phyloP scores from a whole-genome alignment of 2,888 invertebrate genomes.

The Rhyacophila evoluta region DNA sequence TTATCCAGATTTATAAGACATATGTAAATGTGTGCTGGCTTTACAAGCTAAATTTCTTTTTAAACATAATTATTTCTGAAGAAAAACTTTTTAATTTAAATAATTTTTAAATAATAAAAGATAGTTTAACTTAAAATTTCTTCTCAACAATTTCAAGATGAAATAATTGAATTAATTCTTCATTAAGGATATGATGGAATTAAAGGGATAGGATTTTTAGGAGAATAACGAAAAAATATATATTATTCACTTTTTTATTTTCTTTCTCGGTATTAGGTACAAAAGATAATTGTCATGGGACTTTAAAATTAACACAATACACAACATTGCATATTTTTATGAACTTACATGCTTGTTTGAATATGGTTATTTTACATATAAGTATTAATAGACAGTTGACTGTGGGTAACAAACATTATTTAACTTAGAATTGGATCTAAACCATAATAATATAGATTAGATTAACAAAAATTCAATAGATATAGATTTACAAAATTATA shows the following conservation, averaged over 20 bases:
- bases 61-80: not conserved
- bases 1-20: no score
- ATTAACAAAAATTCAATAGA: not conserved
- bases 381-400: not conserved
- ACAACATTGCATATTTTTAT: slow-evolving; percentile 26
- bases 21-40: no score
- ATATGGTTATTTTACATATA: not conserved
- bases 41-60: no score
- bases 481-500: slow-evolving; percentile 18
- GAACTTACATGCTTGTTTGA: slow-evolving; percentile 3
- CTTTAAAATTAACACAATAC: slow-evolving; percentile 31
- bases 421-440: slow-evolving; percentile 4
- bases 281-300: slow-evolving; percentile 32
- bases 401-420: slow-evolving; percentile 22
- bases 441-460: slow-evolving; percentile 24
- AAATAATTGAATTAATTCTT: no score
- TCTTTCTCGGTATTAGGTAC: slow-evolving; percentile 27
- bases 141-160: no score
- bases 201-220: not conserved
- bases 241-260: not conserved
- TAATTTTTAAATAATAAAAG: no score
- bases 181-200: no score
- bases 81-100: not conserved
- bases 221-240: not conserved
- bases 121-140: no score